Base-by-base conservation (phyloP, 2,113 vertebrate genomes). In the Hydrolagus affinis region DNA sequence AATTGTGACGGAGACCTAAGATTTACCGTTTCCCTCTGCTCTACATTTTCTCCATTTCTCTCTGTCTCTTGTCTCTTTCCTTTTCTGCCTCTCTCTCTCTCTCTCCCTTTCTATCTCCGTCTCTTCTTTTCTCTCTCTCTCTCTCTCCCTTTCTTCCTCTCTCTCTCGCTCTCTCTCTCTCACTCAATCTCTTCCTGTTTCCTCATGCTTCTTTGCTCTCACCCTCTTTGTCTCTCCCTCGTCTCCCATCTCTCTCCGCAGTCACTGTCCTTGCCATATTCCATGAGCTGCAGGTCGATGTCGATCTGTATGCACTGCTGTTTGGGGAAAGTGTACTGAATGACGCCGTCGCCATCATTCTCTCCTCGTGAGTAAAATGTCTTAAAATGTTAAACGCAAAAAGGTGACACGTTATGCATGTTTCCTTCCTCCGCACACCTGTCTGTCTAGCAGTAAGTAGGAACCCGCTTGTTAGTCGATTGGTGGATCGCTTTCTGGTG, bases 321-420 rank as follows among this genome's bases (percentile, higher is more conserved):
- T 99, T 99, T 88, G 98, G 98, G 86, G 98, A 99, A 88, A 99
- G 98, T 0, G 98, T 99, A 10, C 92, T 99, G 88, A 99, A 99
- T 69, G 97, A 99, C 0, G 98, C 98, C 0, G 97, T 99, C 73
- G 96, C 98, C 90, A 98, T 99, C 68, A 96, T 98, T 1, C 92
- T 99, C 7, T 98, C 98, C 86, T 98, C 97, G 97, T 98, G 93
- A 96, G 97, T 96, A 88, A 62, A 28, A 8, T 32, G 8, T 28
- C 19, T 66, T 28, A 44, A 44, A 44, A 9, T 21, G 19, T n/a
- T n/a, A 1, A 15, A 78, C 25, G 1, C 19, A 75, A 75, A 30
- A 15, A 21, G 9, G 19, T 44, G 44, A 44, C 1, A 44, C 44
- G 2, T 44, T 44, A 44, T 1, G 44, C 44, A 6, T 3, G 44